These are phyloP conservation scores for Jordanella pulchra DNA, from an alignment of 2,797 vertebrate species.

Conservation along the genomic window DNA sequence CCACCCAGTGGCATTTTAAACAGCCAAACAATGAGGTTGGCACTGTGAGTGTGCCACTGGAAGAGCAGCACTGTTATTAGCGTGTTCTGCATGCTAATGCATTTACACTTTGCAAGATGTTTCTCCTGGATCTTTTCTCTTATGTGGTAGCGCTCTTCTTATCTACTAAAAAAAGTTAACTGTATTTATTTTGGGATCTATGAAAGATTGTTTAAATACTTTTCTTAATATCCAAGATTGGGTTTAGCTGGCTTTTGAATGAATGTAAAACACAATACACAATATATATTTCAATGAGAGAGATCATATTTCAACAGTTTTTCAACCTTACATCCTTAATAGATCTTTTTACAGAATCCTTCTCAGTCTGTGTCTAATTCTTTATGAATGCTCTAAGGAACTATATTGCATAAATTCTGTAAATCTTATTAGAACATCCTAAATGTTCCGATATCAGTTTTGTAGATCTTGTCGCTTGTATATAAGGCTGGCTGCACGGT, in stretches of 20 bases:
- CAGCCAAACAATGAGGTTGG: conserved; percentile 52
- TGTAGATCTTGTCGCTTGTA: conserved; percentile 66
- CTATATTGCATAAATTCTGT: conserved; percentile 53
- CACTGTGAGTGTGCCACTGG: conserved; percentile 26
- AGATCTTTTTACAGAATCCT: conserved; percentile 9
- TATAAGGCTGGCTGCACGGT: conserved; percentile 78
- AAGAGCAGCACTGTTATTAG: conserved; percentile 32
- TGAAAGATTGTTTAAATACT: conserved; percentile 11
- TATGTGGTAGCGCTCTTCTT: not conserved
- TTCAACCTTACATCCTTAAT: conserved; percentile 24
- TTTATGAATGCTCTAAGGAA: conserved; percentile 36
- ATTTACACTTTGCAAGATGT: conserved; percentile 24
- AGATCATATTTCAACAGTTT: conserved; percentile 9
- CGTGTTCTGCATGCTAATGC: conserved; percentile 56
- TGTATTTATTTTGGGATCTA: conserved; percentile 10
- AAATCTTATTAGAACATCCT: conserved; percentile 51
- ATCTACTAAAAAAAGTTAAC: conserved; percentile 6
- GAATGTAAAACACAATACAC: not conserved
- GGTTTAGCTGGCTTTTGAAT: not conserved
- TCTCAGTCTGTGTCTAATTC: conserved; percentile 9
- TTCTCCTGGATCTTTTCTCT: conserved; percentile 22
- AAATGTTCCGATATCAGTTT: conserved; percentile 60
- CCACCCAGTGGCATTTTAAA: conserved; percentile 38
- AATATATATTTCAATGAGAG: not conserved
- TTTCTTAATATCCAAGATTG: conserved; percentile 6